Percentiles rank a stretch among this genome's conserved stretches.
Conservation (phyloP, 2,797 vertebrate genomes). For the Takifugu ocellatus region DNA sequence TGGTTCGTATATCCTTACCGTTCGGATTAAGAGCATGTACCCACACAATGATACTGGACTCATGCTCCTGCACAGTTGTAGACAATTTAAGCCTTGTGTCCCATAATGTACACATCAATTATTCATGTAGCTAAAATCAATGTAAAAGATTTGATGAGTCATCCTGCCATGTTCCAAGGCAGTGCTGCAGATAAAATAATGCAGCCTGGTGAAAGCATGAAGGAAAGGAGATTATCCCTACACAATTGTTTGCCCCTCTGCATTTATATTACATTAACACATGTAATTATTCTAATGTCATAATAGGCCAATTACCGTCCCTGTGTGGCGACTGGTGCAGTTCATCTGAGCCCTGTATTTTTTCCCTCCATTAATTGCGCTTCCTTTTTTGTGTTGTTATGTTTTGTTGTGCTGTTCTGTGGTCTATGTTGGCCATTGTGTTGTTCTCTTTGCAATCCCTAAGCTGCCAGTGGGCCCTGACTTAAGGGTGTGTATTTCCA, state of each 20-base stretch:
- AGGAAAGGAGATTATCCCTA: slow-evolving; percentile 55
- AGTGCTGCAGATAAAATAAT: slow-evolving; percentile 54
- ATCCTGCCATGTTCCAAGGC: slow-evolving; percentile 51
- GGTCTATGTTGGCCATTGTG: slow-evolving; percentile 51
- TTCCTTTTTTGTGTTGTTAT: slow-evolving; percentile 51
- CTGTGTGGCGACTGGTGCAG: slow-evolving; percentile 46
- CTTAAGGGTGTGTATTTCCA: slow-evolving; percentile 60
- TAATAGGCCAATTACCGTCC: slow-evolving; percentile 63
- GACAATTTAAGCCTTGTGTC: slow-evolving; percentile 25
- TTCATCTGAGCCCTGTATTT: slow-evolving; percentile 50
- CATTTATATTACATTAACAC: slow-evolving; percentile 63
- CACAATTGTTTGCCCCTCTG: slow-evolving; percentile 59
- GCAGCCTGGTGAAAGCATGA: slow-evolving; percentile 45
- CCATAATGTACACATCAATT: slow-evolving; percentile 54
- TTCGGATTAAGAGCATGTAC: background rate
- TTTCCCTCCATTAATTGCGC: slow-evolving; percentile 49
- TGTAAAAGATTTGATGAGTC: slow-evolving; percentile 64
- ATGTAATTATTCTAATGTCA: slow-evolving; percentile 68
- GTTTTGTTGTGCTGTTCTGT: slow-evolving; percentile 52
- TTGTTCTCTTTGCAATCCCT: slow-evolving; percentile 48
- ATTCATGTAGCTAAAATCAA: slow-evolving; percentile 61
- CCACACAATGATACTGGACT: slow-evolving; percentile 4
- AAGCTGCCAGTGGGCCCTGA: slow-evolving; percentile 41
- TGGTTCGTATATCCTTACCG: background rate
- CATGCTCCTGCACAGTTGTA: slow-evolving; percentile 1